Percentiles rank a stretch among this genome's conserved stretches.
Evolutionary conservation across 2,797 vertebrate species (phyloP).

Genomic region (Glossophaga mutica): DNA sequence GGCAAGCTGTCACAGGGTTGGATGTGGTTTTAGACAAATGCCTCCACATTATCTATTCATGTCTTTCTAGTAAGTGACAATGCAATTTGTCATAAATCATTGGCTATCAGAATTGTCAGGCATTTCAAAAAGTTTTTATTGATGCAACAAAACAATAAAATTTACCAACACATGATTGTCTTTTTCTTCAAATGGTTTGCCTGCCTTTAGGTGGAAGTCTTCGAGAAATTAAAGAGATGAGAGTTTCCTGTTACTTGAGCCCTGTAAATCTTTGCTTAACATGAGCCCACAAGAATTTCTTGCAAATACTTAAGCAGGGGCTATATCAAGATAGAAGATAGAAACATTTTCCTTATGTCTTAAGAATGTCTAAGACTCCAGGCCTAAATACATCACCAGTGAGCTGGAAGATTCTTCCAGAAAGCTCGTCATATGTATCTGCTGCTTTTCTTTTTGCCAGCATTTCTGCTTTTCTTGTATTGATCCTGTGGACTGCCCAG

Average conservation of each 20-base stretch:
- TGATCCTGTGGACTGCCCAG: background rate
- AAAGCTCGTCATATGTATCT: too few relatives aligned
- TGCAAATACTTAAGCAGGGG: background rate
- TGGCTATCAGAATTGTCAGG: background rate
- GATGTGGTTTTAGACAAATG: accelerated
- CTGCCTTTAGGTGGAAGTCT: background rate
- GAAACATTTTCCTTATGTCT: background rate
- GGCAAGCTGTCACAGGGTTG: background rate
- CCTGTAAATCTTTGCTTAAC: background rate
- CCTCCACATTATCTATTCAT: accelerated
- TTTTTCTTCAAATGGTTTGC: background rate
- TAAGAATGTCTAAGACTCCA: background rate
- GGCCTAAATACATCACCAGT: accelerated
- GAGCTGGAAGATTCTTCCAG: background rate
- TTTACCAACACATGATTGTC: background rate
- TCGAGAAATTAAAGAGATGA: background rate
- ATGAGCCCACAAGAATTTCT: background rate
- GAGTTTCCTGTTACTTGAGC: background rate
- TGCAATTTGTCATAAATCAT: background rate
- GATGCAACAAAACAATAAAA: background rate
- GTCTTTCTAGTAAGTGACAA: background rate
- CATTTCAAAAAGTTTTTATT: background rate
- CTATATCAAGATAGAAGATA: background rate
- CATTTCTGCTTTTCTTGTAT: background rate
- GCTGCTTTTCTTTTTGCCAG: background rate